Percentiles rank a stretch among this genome's conserved stretches.
These are phyloP conservation scores for Argentina silus DNA, from an alignment of 2,797 vertebrate species.

Conservation along the genomic window DNA sequence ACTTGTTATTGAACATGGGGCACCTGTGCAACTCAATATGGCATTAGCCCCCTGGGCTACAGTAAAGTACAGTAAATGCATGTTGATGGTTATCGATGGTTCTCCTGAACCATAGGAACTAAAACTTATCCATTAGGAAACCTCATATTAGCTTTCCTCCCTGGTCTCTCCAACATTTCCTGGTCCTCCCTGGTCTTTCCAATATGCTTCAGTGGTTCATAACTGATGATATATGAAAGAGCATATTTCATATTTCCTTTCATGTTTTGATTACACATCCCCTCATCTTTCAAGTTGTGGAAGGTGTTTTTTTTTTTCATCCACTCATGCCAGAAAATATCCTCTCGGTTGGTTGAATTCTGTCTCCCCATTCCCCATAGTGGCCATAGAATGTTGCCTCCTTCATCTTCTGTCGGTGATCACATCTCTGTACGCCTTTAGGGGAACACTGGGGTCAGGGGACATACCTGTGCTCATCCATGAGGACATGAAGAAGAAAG, in stretches of 20 bases:
- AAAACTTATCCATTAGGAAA: conserved; percentile 18
- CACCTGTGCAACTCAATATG: not conserved
- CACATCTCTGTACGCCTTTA: not conserved
- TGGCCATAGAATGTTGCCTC: not conserved
- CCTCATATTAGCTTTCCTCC: conserved; percentile 17
- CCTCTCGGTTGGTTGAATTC: conserved; percentile 12
- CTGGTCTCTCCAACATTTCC: conserved; percentile 4
- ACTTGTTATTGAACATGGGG: not conserved
- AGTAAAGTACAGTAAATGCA: not conserved
- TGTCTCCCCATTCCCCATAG: not conserved
- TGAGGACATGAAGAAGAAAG: conserved; percentile 29
- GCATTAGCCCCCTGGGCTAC: not conserved
- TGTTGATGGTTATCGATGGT: not conserved
- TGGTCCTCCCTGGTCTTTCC: conserved; percentile 6
- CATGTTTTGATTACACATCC: conserved; percentile 31
- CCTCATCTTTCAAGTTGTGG: conserved; percentile 16
- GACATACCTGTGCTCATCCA: not conserved
- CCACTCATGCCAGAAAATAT: not conserved
- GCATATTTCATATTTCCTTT: conserved; percentile 36
- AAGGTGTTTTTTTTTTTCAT: conserved; percentile 11
- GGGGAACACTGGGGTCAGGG: conserved; percentile 18
- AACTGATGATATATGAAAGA: conserved; percentile 38
- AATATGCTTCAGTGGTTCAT: conserved; percentile 27
- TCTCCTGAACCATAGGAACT: too few species aligned
- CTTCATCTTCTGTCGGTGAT: not conserved